Conservation (phyloP, 2,797 vertebrate genomes). For the Erethizon dorsatum region DNA sequence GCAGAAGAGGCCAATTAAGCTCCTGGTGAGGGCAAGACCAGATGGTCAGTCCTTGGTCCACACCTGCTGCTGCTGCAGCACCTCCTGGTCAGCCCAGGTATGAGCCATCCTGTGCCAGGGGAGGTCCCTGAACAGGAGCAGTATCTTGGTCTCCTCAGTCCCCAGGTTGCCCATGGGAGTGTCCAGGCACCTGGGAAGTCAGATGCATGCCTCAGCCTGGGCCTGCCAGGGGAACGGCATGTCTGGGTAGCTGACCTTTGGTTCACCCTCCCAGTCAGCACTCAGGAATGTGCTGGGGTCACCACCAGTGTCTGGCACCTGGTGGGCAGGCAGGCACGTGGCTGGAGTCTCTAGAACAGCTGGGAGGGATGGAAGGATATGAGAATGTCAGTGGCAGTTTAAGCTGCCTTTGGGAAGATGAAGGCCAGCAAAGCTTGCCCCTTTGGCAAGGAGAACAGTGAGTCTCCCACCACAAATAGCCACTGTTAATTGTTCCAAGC, state of each 20-base stretch:
- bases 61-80: neutral
- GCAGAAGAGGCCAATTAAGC: fast-evolving
- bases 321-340: conserved; percentile 45
- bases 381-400: conserved; percentile 28
- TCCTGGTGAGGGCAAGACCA: fast-evolving
- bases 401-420: neutral
- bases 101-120: neutral
- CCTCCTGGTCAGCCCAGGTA: neutral
- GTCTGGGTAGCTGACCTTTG: conserved; percentile 53
- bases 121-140: neutral
- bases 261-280: conserved; percentile 54
- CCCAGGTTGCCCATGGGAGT: neutral
- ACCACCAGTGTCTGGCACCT: conserved; percentile 64
- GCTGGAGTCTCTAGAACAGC: conserved; percentile 50
- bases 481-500: neutral
- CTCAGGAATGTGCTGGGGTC: conserved; percentile 73
- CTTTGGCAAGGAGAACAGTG: neutral
- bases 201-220: neutral
- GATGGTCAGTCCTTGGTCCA: neutral
- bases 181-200: neutral
- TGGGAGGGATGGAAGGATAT: conserved; percentile 5
- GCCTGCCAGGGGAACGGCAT: neutral
- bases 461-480: neutral
- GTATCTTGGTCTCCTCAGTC: neutral
- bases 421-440: neutral